Conservation (phyloP, 2,888 invertebrate genomes). For the Brenthis ino region DNA sequence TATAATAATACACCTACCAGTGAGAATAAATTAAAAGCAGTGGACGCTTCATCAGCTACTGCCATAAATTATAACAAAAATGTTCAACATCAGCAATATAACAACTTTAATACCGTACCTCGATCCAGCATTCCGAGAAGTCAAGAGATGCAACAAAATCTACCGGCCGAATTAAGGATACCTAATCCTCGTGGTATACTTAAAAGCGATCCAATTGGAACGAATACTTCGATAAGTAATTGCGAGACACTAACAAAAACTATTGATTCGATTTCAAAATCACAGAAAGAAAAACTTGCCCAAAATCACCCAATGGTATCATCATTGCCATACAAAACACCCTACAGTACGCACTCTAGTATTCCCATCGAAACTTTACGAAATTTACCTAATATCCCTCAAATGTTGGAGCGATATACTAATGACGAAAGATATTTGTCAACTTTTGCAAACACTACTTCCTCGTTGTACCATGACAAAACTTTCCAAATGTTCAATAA, state of each 20-base stretch:
- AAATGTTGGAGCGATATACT: conserved; percentile 83
- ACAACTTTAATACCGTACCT: conserved; percentile 60
- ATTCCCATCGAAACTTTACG: conserved; percentile 79
- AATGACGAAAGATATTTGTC: conserved; percentile 82
- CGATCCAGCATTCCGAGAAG: conserved; percentile 58
- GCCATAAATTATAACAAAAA: conserved; percentile 68
- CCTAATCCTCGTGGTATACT: conserved; percentile 68
- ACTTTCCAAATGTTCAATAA: conserved; percentile 83
- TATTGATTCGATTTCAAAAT: conserved; percentile 58
- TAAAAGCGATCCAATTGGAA: conserved; percentile 60
- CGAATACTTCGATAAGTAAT: conserved; percentile 51
- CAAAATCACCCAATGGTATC: conserved; percentile 68
- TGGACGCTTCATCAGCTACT: conserved; percentile 50
- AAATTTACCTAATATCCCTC: conserved; percentile 82
- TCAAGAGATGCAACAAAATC: conserved; percentile 65
- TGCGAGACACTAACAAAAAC: conserved; percentile 57
- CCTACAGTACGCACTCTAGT: conserved; percentile 64
- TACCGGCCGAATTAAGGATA: conserved; percentile 67
- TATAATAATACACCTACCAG: conserved; percentile 53
- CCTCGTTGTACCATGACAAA: conserved; percentile 82
- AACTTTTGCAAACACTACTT: conserved; percentile 67
- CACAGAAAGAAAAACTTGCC: conserved; percentile 67
- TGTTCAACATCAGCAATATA: conserved; percentile 65
- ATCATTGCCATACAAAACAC: conserved; percentile 69
- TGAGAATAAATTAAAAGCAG: conserved; percentile 63